Evolutionary conservation across 1,140 invertebrate species (phyloP).

Genomic region (Dermatophagoides farinae): DNA sequence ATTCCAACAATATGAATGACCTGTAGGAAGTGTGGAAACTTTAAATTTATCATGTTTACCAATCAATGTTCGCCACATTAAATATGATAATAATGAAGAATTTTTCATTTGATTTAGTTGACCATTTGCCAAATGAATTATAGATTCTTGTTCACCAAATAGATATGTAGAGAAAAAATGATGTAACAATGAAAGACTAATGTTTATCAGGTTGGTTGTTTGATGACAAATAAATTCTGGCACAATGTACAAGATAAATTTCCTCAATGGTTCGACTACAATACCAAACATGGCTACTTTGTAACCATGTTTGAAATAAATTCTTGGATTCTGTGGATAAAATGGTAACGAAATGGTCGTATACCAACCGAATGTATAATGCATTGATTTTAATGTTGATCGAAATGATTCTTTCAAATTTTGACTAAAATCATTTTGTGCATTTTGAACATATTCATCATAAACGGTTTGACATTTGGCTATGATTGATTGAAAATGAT

Average conservation of each 20-base stretch:
- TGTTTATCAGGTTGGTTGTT: neutral
- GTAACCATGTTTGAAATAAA: constrained; percentile 3
- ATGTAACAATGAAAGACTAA: constrained; percentile 2
- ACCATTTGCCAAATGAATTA: neutral
- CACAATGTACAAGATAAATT: constrained; percentile 6
- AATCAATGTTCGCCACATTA: constrained; percentile 7
- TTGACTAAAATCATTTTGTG: neutral
- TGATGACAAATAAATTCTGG: constrained; percentile 2
- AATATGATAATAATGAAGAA: neutral
- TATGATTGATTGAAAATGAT: neutral
- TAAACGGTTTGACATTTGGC: neutral
- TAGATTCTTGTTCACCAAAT: neutral
- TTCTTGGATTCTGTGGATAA: neutral
- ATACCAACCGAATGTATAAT: constrained; percentile 8
- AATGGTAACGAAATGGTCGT: constrained; percentile 2
- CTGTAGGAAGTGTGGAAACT: neutral
- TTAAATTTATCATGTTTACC: neutral
- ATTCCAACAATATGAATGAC: constrained; percentile 6
- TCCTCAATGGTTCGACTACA: neutral
- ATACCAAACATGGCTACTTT: constrained; percentile 8
- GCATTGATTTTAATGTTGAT: neutral
- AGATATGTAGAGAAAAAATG: neutral
- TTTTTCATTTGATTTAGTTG: constrained; percentile 1
- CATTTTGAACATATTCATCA: neutral
- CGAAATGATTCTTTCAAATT: neutral